A percentile compares a stretch with the other conserved stretches of the same genome.
These are phyloP conservation scores for Noturus placidus DNA, from an alignment of 2,113 vertebrate species.

Conservation along the genomic window DNA sequence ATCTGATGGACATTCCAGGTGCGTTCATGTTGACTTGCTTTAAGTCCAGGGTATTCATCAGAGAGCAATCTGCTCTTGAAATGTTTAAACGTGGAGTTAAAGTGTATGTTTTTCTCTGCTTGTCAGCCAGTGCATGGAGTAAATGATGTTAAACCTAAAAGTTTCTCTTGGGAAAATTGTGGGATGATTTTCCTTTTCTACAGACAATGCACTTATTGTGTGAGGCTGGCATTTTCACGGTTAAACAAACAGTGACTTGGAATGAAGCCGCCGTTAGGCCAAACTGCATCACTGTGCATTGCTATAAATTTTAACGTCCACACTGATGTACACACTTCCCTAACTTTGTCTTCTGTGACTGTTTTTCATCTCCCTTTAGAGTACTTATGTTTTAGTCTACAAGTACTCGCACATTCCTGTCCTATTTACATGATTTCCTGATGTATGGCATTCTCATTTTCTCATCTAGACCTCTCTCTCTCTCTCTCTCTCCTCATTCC, in stretches of 20 bases:
- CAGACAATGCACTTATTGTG: slow-evolving; percentile 68
- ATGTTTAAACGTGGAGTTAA: background rate
- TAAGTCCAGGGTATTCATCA: background rate
- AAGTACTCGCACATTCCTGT: background rate
- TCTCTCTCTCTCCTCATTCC: background rate
- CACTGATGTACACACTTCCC: background rate
- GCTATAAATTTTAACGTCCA: slow-evolving; percentile 43
- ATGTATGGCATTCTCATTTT: slow-evolving; percentile 20
- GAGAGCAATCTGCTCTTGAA: background rate
- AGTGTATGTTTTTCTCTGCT: background rate
- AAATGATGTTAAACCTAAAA: background rate
- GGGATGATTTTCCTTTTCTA: slow-evolving; percentile 64
- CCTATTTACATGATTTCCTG: slow-evolving; percentile 14
- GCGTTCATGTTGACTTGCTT: background rate
- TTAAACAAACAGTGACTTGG: slow-evolving; percentile 58
- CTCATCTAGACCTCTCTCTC: background rate
- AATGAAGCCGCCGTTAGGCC: slow-evolving; percentile 52
- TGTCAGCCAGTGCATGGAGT: background rate
- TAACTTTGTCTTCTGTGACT: background rate
- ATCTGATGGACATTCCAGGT: slow-evolving; percentile 52
- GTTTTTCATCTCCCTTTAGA: background rate
- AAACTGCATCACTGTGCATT: background rate
- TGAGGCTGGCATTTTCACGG: slow-evolving; percentile 56
- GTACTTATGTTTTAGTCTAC: background rate
- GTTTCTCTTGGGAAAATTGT: slow-evolving; percentile 35